Percentiles rank a stretch among this genome's conserved stretches.
Evolutionary conservation across 2,888 invertebrate genomes (phyloP).

Genomic region (Diogma glabrata): DNA sequence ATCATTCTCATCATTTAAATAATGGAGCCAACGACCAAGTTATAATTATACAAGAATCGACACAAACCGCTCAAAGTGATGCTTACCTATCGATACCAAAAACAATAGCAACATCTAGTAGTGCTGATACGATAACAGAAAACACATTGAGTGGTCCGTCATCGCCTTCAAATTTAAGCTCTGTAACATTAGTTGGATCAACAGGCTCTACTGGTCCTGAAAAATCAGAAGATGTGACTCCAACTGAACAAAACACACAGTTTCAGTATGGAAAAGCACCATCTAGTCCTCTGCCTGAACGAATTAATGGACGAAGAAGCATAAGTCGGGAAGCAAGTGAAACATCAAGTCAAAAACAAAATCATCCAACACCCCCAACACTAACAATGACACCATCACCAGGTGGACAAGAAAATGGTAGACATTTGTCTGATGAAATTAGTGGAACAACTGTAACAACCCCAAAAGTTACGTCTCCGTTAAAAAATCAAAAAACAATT

Average conservation of each 20-base stretch:
- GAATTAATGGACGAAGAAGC: slow-evolving; percentile 17
- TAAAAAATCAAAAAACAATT: slow-evolving; percentile 12
- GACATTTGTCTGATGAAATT: background rate
- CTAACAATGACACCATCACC: slow-evolving; percentile 17
- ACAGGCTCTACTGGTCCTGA: slow-evolving; percentile 42
- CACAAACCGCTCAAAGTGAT: slow-evolving; percentile 37
- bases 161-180: slow-evolving; percentile 63
- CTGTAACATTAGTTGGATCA: slow-evolving; percentile 56
- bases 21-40: background rate
- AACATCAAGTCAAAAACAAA: slow-evolving; percentile 9
- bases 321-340: slow-evolving; percentile 12
- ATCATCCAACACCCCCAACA: slow-evolving; percentile 15
- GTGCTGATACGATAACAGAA: slow-evolving; percentile 60
- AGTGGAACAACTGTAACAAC: background rate
- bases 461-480: background rate
- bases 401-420: background rate
- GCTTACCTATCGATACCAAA: slow-evolving; percentile 60
- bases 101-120: slow-evolving; percentile 59
- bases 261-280: slow-evolving; percentile 20
- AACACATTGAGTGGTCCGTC: slow-evolving; percentile 47
- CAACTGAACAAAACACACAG: slow-evolving; percentile 25
- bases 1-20: background rate
- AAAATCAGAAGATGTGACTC: slow-evolving; percentile 28
- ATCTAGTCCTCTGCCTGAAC: slow-evolving; percentile 20
- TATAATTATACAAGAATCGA: background rate